Base-by-base conservation (phyloP, 2,888 invertebrate genomes). In the Didymodactylos carnosus region DNA sequence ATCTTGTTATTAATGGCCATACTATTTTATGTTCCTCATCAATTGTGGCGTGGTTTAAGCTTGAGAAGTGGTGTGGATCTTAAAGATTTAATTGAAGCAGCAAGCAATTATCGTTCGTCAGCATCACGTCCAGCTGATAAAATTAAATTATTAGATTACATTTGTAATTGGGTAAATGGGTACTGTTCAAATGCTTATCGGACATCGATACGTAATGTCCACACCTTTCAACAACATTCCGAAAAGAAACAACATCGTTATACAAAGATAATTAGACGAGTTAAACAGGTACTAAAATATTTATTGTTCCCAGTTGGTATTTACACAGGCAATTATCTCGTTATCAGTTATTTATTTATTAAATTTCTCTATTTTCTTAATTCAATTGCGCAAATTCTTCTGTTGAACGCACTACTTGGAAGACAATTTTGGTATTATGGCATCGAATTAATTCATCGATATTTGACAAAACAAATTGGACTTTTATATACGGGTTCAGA, bases 61-160 rank as follows among this genome's bases (percentile, higher is more conserved):
- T 39, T 53, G 1, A 51, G 74, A 14, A 71, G 71, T 39, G 74
- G 74, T n/a, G 35, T 74, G 29, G 74, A 74, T 43, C 29, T 74
- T 25, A 40, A 53, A n/a, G 74, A 74, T 62, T 39, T 74, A 39
- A 74, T 71, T 41, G 74, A 74, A 69, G 74, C 74, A 7, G 74
- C 74, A 23, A 71, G 71, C n/a, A 71, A 71, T n/a, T 74, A 74
- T 46, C 71, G 71, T 69, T 71, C 74, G 39, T 41, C 71, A 39
- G 71, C 71, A 14, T 8, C 35, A 19, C 40, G 71, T 35, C 43
- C 53, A 39, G 25, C 41, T 5, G 71, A 74, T 46, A 74, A 74
- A 70, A 69, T 41, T 11, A 74, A 74, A 72, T 53, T 74, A 39
- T 53, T 74, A 41, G 74, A 71, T 14, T 74, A 74, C 29, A 71